Conservation (phyloP, 2,888 invertebrate genomes). For the Morinoia aosen region DNA sequence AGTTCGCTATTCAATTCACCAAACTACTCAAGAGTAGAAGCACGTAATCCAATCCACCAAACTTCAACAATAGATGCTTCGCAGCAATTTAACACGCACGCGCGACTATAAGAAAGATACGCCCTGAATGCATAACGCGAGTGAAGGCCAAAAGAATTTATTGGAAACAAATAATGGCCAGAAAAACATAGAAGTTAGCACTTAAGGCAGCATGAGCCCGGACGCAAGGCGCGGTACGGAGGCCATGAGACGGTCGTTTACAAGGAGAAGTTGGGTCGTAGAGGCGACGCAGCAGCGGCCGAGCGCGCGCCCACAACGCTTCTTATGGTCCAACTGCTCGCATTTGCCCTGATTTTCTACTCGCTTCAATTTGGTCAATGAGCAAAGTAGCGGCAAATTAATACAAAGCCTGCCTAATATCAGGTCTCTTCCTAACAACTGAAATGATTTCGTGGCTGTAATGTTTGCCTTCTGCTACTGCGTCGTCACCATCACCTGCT, state of each 20-base stretch:
- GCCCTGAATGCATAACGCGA: not conserved
- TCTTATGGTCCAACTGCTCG: not conserved
- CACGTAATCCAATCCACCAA: too few relatives aligned
- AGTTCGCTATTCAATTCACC: too few relatives aligned
- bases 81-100: too few relatives aligned
- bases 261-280: constrained; percentile 15
- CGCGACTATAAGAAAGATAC: not conserved
- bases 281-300: constrained; percentile 6
- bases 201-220: not conserved
- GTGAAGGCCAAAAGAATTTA: not conserved
- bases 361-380: constrained; percentile 28
- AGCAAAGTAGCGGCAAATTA: constrained; percentile 14
- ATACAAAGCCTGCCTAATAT: constrained; percentile 17
- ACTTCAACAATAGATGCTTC: too few relatives aligned
- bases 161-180: not conserved
- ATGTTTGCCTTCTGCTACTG: not conserved
- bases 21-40: too few relatives aligned
- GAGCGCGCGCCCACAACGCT: not conserved
- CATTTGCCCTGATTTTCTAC: constrained; percentile 32
- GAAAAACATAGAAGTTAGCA: not conserved
- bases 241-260: constrained; percentile 4
- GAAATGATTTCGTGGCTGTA: not conserved
- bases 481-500: not conserved
- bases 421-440: not conserved
- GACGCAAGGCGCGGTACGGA: not conserved